A percentile compares a stretch with the other conserved stretches of the same genome.
Conservation (phyloP, 2,797 vertebrate genomes). For the Tachyglossus aculeatus region DNA sequence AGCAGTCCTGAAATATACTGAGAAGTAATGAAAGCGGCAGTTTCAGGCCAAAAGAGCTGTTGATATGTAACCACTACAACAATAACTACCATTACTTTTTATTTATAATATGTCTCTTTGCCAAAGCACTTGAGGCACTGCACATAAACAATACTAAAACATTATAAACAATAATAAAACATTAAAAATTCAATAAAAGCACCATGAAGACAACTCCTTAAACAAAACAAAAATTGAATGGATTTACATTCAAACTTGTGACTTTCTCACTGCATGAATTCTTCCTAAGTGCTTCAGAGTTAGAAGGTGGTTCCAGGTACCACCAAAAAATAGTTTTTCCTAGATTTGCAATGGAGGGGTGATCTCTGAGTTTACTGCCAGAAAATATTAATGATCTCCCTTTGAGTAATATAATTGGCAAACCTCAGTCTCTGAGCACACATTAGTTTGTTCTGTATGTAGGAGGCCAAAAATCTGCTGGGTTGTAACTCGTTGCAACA, state of each 20-base stretch:
- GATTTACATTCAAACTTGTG: background rate
- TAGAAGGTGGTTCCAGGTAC: background rate
- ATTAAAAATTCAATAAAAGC: background rate
- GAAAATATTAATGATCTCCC: background rate
- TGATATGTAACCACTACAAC: too few relatives aligned
- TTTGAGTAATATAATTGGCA: too few relatives aligned
- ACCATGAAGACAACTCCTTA: background rate
- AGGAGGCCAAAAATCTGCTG: too few relatives aligned
- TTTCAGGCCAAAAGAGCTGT: background rate
- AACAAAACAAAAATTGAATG: background rate
- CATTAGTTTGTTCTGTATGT: too few relatives aligned
- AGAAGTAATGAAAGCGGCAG: background rate
- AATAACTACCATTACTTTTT: background rate
- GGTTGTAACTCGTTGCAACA: too few relatives aligned
- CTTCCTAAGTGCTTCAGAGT: background rate
- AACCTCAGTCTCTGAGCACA: too few relatives aligned
- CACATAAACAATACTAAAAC: background rate
- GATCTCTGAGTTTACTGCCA: background rate
- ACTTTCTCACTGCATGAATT: background rate
- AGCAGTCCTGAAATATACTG: background rate
- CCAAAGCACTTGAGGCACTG: background rate
- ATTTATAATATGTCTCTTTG: background rate
- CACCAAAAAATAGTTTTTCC: background rate
- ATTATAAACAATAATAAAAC: conserved; percentile 1
- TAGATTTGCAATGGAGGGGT: background rate